Base-by-base conservation (phyloP, 2,797 vertebrate genomes). In the Sebastiscus albofasciatus region DNA sequence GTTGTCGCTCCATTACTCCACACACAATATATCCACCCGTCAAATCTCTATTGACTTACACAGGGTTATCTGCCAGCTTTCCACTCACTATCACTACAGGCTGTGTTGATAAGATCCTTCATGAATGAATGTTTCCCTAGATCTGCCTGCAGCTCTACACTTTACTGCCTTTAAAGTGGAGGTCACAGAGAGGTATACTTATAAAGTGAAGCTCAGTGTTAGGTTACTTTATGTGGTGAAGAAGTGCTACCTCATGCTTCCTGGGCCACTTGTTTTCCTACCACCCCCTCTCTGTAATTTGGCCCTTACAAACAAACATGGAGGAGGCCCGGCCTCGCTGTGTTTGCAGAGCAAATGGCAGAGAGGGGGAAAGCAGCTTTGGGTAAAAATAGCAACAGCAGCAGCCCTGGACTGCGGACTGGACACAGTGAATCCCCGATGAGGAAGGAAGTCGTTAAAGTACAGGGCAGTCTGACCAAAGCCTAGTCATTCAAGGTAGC, bases 361-460 rank as follows among this genome's bases (percentile, higher is more conserved):
- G 72, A 68, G 74, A 46, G 7, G 42, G 42, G 86, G 81, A 60
- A 34, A 74, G 56, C 67, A 27, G 78, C 85, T 77, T 55, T 71
- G 39, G 74, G 79, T 94, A 95, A 94, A 65, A 39, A 95, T 94
- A 96, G 94, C 89, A 85, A 39, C 85, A 85, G 75, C 67, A 16
- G 42, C 16, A 42, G 39, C 39, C 29, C 67, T 89, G 88, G 82
- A 79, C 66, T 66, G 77, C 2, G 10, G 72, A 66, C 81, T 87
- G 88, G 90, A 95, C 95, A 95, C 94, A 93, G 87, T 92, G 83
- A 93, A 91, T 92, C 90, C 89, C 72, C 6, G 72, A 91, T 71
- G 85, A 94, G 95, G 94, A 96, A 93, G 92, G 94, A 90, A 94
- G 91, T 92, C 94, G 92, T 96, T 95, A 92, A 89, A 92, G 90